Percentiles rank a stretch among this genome's conserved stretches.
These are phyloP conservation scores for Aspidapion aeneum DNA, from an alignment of 2,888 invertebrate species.

Conservation along the genomic window DNA sequence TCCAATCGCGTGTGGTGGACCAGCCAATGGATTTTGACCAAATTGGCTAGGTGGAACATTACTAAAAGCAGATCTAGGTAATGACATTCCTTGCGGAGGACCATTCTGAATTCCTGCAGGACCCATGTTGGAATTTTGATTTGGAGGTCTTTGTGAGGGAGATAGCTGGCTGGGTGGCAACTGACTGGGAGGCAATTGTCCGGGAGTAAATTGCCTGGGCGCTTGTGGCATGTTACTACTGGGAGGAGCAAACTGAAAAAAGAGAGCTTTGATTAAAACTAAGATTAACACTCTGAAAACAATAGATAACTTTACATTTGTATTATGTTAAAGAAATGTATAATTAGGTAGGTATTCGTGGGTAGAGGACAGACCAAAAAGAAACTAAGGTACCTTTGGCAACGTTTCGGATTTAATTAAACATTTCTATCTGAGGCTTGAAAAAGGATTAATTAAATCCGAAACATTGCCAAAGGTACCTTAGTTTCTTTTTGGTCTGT, in stretches of 20 bases:
- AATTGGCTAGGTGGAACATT: constrained; percentile 28
- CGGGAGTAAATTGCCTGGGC: constrained; percentile 3
- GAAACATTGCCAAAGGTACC: no score
- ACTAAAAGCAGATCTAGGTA: not conserved
- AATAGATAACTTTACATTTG: no score
- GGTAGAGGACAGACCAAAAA: no score
- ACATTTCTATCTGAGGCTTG: no score
- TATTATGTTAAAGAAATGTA: no score
- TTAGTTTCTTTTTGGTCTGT: no score
- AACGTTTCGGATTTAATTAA: no score
- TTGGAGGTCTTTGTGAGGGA: constrained; percentile 22
- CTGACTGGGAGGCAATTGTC: constrained; percentile 19
- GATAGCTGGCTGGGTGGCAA: constrained; percentile 31
- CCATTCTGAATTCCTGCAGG: constrained; percentile 24
- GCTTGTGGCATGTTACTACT: constrained; percentile 18
- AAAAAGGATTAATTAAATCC: no score
- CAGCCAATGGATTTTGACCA: constrained; percentile 27
- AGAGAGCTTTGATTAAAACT: no score
- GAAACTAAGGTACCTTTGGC: no score
- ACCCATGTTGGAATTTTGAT: constrained; percentile 9
- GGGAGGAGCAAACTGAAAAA: constrained; percentile 24
- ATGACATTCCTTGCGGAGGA: constrained; percentile 25
- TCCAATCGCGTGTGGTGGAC: constrained; percentile 24
- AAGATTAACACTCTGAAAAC: no score
- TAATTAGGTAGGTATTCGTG: no score